Conservation (phyloP, 2,113 vertebrate genomes). For the Aspidoscelis tigris region DNA sequence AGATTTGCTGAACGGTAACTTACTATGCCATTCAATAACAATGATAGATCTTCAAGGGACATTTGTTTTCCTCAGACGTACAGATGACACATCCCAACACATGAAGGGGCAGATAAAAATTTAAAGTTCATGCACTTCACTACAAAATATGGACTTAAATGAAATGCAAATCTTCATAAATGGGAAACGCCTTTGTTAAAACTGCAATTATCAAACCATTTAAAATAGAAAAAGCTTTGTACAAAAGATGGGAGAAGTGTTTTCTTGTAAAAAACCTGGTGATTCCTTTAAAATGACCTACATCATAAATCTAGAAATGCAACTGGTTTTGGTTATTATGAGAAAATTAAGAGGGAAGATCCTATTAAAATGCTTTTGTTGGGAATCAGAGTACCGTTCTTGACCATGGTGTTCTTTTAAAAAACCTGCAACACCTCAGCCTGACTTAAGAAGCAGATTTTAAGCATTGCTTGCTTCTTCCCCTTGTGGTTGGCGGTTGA, state of each 20-base stretch:
- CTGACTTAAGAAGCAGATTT: conserved; percentile 38
- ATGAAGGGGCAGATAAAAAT: conserved; percentile 59
- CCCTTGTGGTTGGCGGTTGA: conserved; percentile 30
- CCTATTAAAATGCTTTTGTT: conserved; percentile 73
- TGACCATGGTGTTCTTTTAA: conserved; percentile 66
- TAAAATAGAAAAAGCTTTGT: conserved; percentile 76
- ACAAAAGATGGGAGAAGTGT: conserved; percentile 62
- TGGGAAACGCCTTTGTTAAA: conserved; percentile 69
- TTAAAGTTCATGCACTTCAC: conserved; percentile 48
- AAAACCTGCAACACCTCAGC: conserved; percentile 74
- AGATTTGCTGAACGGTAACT: conserved; percentile 38
- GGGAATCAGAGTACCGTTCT: conserved; percentile 69
- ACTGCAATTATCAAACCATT: conserved; percentile 68
- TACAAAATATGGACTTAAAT: conserved; percentile 67
- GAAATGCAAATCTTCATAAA: conserved; percentile 67
- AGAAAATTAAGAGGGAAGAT: conserved; percentile 66
- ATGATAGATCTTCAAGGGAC: neutral
- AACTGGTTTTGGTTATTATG: conserved; percentile 61
- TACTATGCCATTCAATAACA: neutral
- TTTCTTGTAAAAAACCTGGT: conserved; percentile 40
- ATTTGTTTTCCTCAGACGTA: conserved; percentile 41
- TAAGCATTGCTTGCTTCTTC: conserved; percentile 61
- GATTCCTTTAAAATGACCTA: conserved; percentile 66
- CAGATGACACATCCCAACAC: conserved; percentile 35
- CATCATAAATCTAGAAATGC: conserved; percentile 65